These are phyloP conservation scores for Oryzias curvinotus DNA, from an alignment of 2,113 vertebrate species.

Conservation along the genomic window DNA sequence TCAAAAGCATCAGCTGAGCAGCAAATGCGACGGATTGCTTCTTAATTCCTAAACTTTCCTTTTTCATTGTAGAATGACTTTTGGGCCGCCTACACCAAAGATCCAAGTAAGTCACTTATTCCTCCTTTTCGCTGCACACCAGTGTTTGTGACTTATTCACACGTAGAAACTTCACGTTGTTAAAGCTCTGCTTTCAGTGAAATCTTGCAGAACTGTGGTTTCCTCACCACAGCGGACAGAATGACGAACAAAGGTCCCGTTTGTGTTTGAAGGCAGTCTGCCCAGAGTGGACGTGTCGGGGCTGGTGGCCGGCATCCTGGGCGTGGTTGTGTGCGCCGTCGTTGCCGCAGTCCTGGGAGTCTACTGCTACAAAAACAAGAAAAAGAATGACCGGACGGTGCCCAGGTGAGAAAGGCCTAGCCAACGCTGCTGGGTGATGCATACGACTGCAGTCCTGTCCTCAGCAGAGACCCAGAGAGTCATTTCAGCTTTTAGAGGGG, in stretches of 20 bases:
- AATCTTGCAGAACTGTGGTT: too few relatives aligned
- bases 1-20: too few relatives aligned
- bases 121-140: too few relatives aligned
- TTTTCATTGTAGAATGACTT: constrained; percentile 39
- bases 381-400: constrained; percentile 33
- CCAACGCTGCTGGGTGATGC: too few relatives aligned
- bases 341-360: constrained; percentile 68
- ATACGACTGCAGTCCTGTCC: too few relatives aligned
- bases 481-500: too few relatives aligned
- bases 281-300: constrained; percentile 65
- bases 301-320: constrained; percentile 73
- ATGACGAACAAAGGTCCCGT: not conserved
- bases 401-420: constrained; percentile 30
- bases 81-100: constrained; percentile 53
- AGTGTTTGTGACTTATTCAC: too few relatives aligned
- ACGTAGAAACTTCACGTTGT: too few relatives aligned
- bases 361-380: constrained; percentile 72
- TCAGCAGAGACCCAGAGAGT: too few relatives aligned
- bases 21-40: too few relatives aligned
- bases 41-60: not conserved
- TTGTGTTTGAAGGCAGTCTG: constrained; percentile 27
- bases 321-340: constrained; percentile 32
- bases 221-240: not conserved
- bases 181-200: too few relatives aligned
- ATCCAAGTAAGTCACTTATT: constrained; percentile 50